A percentile compares a stretch with the other conserved stretches of the same genome.
Evolutionary conservation across 1,140 invertebrate species (phyloP).

Genomic region (Zaprionus tsacasi): DNA sequence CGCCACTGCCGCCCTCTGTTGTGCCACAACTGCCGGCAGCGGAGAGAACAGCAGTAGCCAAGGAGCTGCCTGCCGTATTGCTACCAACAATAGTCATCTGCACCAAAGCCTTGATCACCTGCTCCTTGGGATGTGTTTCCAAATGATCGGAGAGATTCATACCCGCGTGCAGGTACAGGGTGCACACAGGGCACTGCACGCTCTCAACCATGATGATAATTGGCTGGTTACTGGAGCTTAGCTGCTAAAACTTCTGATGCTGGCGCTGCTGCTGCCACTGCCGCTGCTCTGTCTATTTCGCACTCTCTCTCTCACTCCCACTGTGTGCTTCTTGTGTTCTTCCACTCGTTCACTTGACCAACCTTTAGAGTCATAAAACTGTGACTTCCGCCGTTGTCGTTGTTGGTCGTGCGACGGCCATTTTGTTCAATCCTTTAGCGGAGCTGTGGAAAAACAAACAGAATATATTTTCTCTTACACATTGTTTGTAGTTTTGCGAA

Average conservation of each 20-base stretch:
- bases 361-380: constrained; percentile 71
- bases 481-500: background rate
- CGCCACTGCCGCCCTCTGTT: constrained; percentile 1
- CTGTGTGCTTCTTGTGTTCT: constrained; percentile 14
- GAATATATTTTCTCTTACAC: background rate
- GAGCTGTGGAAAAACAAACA: constrained; percentile 43
- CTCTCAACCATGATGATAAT: constrained; percentile 85
- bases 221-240: constrained; percentile 31
- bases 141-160: constrained; percentile 92
- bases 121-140: constrained; percentile 93
- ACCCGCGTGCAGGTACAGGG: constrained; percentile 91
- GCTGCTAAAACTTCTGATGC: constrained; percentile 6
- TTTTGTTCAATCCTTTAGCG: constrained; percentile 62
- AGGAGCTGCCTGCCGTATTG: constrained; percentile 48
- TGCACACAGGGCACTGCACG: constrained; percentile 91
- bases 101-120: constrained; percentile 92
- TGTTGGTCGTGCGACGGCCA: constrained; percentile 48
- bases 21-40: constrained; percentile 22
- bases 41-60: constrained; percentile 60
- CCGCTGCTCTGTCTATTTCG: constrained; percentile 11
- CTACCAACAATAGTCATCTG: constrained; percentile 82
- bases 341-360: constrained; percentile 23
- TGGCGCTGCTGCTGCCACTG: background rate
- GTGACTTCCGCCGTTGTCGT: constrained; percentile 18
- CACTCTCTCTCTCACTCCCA: constrained; percentile 19